These are phyloP conservation scores for Glaucidium brasilianum DNA, from an alignment of 2,113 vertebrate genomes.

Conservation along the genomic window DNA sequence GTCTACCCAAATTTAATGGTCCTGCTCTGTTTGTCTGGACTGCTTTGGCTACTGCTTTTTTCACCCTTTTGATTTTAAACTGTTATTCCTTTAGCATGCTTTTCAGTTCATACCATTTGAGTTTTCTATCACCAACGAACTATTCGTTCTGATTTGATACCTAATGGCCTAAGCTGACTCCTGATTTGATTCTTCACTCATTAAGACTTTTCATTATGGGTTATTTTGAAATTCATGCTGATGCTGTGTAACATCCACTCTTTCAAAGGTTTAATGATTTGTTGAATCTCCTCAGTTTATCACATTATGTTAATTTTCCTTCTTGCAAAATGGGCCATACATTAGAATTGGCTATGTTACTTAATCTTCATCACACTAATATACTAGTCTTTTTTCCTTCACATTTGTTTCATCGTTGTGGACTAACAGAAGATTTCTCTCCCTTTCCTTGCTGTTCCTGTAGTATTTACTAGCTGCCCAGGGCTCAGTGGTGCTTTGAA, in stretches of 20 bases:
- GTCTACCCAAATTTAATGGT: background rate
- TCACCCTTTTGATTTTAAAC: conserved; percentile 20
- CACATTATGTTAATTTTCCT: conserved; percentile 16
- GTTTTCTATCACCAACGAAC: background rate
- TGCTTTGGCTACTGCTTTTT: conserved; percentile 19
- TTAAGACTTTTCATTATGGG: conserved; percentile 9
- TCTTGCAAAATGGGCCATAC: background rate
- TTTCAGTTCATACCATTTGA: background rate
- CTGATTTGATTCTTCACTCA: conserved; percentile 13
- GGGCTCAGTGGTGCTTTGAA: background rate
- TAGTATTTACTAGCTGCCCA: background rate
- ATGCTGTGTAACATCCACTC: background rate
- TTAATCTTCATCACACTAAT: conserved; percentile 36
- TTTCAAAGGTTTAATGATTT: conserved; percentile 26
- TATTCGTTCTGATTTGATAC: background rate
- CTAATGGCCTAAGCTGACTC: background rate
- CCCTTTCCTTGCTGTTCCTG: background rate
- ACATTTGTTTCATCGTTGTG: background rate
- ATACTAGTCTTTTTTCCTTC: background rate
- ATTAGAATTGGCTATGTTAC: conserved; percentile 1
- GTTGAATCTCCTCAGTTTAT: conserved; percentile 37
- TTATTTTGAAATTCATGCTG: conserved; percentile 25
- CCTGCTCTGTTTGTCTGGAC: background rate
- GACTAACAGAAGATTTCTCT: background rate
- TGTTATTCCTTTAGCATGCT: background rate